Percentiles rank a stretch among this genome's conserved stretches.
Conservation (phyloP, 2,113 vertebrate genomes). For the Antennarius striatus region DNA sequence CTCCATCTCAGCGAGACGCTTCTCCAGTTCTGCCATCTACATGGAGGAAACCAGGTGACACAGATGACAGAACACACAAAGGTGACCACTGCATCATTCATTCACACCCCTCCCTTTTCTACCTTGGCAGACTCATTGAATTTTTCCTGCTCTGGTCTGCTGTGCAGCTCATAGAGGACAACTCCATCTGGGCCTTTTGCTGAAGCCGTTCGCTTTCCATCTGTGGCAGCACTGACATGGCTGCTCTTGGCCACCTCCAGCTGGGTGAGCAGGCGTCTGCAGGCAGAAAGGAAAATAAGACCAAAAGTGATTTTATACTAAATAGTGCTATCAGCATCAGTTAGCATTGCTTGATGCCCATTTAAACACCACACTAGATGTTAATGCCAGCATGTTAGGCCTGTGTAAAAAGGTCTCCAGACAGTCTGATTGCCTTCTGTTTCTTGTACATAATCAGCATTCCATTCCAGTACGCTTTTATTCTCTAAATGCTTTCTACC, state of each 20-base stretch:
- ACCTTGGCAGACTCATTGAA: slow-evolving; percentile 93
- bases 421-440: too few species aligned
- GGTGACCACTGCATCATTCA: background rate
- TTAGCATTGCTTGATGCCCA: too few species aligned
- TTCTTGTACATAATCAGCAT: too few species aligned
- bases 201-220: slow-evolving; percentile 65
- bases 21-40: slow-evolving; percentile 91
- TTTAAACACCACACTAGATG: too few species aligned
- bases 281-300: slow-evolving; percentile 16
- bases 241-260: slow-evolving; percentile 86
- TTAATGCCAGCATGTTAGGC: too few species aligned
- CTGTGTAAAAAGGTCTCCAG: too few species aligned
- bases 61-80: slow-evolving; percentile 25
- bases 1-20: slow-evolving; percentile 90
- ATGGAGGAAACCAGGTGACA: slow-evolving; percentile 35
- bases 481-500: too few species aligned
- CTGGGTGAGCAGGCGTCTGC: slow-evolving; percentile 90
- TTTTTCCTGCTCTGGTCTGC: slow-evolving; percentile 90
- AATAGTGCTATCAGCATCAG: background rate
- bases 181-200: slow-evolving; percentile 72
- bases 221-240: slow-evolving; percentile 61
- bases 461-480: too few species aligned
- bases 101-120: slow-evolving; percentile 16
- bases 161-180: slow-evolving; percentile 92
- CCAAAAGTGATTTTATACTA: slow-evolving; percentile 29